These are phyloP conservation scores for Apis florea DNA, from an alignment of 1,140 invertebrate species.

Conservation along the genomic window DNA sequence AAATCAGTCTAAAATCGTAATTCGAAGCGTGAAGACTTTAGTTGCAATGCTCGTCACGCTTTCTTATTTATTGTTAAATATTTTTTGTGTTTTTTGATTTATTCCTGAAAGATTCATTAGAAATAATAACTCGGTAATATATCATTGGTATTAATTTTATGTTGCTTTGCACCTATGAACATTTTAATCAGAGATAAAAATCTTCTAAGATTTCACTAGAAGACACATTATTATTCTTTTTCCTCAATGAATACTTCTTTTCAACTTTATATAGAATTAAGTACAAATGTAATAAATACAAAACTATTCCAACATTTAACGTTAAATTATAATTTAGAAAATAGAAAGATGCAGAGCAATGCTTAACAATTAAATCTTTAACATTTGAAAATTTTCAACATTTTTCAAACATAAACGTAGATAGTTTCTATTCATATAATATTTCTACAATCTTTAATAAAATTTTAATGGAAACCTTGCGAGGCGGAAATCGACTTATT, in stretches of 20 bases:
- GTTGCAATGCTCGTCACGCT: not conserved
- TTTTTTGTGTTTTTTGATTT: not conserved
- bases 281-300: no score
- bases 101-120: not conserved
- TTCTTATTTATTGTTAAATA: constrained; percentile 4
- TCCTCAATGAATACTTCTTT: not conserved
- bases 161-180: not conserved
- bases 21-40: not conserved
- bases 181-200: not conserved
- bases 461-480: not conserved
- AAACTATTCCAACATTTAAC: no score
- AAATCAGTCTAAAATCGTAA: not conserved
- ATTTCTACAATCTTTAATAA: not conserved
- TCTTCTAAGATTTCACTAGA: no score
- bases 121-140: not conserved
- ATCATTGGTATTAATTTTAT: not conserved
- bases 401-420: not conserved
- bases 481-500: constrained; percentile 1
- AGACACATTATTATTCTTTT: not conserved
- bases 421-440: not conserved
- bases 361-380: not conserved
- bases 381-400: not conserved
- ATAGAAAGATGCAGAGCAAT: no score
- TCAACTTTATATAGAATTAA: no score
- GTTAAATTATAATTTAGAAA: no score